These are phyloP conservation scores for Heliangelus exortis DNA, from an alignment of 2,797 vertebrate genomes.

Conservation along the genomic window DNA sequence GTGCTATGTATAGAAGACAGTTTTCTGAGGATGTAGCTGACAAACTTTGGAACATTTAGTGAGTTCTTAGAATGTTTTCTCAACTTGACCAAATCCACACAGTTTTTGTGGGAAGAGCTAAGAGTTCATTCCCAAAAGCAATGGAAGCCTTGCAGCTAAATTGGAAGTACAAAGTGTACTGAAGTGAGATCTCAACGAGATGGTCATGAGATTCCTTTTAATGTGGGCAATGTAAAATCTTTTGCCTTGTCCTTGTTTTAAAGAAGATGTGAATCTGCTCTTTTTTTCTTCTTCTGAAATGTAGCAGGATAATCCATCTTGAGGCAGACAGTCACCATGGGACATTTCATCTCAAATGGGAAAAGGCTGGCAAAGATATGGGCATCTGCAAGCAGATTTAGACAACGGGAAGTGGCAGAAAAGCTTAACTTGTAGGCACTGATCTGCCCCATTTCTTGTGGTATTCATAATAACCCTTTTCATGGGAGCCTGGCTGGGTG, in stretches of 20 bases:
- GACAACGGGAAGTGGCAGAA: not conserved
- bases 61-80: not conserved
- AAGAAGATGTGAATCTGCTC: not conserved
- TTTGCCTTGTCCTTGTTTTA: not conserved
- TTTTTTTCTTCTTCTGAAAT: not conserved
- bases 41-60: not conserved
- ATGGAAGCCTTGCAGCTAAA: not conserved
- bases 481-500: not conserved
- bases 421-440: not conserved
- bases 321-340: not conserved
- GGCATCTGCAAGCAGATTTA: not conserved
- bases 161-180: not conserved
- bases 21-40: not conserved
- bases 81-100: not conserved
- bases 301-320: not conserved
- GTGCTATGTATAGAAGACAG: not conserved
- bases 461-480: not conserved
- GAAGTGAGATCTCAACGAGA: not conserved
- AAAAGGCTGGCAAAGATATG: not conserved
- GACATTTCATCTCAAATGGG: not conserved
- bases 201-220: not conserved
- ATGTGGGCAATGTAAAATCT: constrained; percentile 2
- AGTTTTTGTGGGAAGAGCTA: not conserved
- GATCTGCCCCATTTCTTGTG: constrained; percentile 5
- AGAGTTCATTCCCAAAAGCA: not conserved